These are phyloP conservation scores for Pyralis farinalis DNA, from an alignment of 2,888 invertebrate genomes.

Conservation along the genomic window DNA sequence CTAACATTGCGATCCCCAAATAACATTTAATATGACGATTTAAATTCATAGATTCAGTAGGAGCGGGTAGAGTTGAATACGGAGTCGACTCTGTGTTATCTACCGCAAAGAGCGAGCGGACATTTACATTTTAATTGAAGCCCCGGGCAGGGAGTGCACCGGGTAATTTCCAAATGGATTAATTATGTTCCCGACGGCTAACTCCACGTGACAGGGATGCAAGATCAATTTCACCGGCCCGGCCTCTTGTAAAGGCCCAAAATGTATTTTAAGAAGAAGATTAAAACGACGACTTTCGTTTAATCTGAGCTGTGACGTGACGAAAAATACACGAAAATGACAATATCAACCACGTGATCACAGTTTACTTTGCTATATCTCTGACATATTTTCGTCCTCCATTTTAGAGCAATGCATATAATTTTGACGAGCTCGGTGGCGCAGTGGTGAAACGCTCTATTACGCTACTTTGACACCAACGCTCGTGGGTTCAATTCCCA, in stretches of 20 bases:
- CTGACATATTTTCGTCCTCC: too few species aligned
- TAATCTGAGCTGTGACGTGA: too few species aligned
- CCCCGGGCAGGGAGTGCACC: constrained; percentile 49
- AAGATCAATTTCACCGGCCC: constrained; percentile 8
- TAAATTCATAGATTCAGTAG: constrained; percentile 34
- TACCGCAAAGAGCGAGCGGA: constrained; percentile 19
- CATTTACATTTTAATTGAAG: constrained; percentile 69
- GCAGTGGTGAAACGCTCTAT: too few species aligned
- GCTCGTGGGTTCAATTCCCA: too few species aligned
- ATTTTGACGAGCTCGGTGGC: too few species aligned
- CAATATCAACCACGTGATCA: too few species aligned
- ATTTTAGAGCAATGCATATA: too few species aligned
- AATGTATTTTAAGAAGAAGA: constrained; percentile 16
- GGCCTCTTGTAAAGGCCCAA: constrained; percentile 16
- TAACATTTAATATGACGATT: constrained; percentile 13
- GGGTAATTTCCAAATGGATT: constrained; percentile 61
- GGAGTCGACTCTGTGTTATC: constrained; percentile 15
- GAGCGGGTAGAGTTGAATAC: constrained; percentile 22
- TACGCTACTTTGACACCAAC: too few species aligned
- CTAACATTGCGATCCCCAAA: too few species aligned
- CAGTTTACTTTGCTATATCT: too few species aligned
- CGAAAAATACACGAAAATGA: too few species aligned
- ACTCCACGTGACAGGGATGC: constrained; percentile 12
- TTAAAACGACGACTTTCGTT: too few species aligned
- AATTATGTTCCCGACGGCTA: constrained; percentile 43